Base-by-base conservation (phyloP, 2,797 vertebrate genomes). In the Gadopsis marmoratus region DNA sequence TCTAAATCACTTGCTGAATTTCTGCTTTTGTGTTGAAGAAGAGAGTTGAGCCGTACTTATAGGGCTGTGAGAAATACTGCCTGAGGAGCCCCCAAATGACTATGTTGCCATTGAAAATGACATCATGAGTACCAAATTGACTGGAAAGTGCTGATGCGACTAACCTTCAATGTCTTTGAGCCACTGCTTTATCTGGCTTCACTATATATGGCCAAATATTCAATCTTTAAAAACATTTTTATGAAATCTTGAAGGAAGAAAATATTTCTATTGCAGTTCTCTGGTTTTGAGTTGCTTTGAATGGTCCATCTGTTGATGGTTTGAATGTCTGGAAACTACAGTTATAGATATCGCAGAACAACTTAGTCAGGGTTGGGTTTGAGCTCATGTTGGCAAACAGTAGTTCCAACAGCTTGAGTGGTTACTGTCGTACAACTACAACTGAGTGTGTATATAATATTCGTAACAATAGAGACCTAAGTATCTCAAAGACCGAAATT, bases 101-200 rank as follows among this genome's bases (percentile, higher is more conserved):
- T 17, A 21, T 13, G 62, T 59, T 69, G 55, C 54, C 31, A 43
- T 9, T 63, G 48, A 26, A 67, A 77, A 78, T 19, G 45, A 67
- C 41, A 59, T 37, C 51, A 54, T 31, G 54, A 71, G 61, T 35
- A 58, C 16, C 14, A 48, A 58, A 67, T 26, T 39, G 62, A 68
- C 16, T 54, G 78, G 37, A 78, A 81, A 55, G 59, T 63, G 54
- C 48, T 9, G 17, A 68, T 60, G 62, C 31, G 29, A 51, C 23
- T 66, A 23, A 66, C 48, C 78, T 76, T 76, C 56, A 76, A 55
- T 61, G 41, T 78, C 37, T 55, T 50, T 39, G 41, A 63, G 54
- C 17, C 37, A 31, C 19, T 45, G 10, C 53, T 56, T 71, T 54
- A 47, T 82, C 54, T 29, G 45, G 2, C 43, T 79, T 45, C 21